phyloP scores from a whole-genome alignment of 2,797 vertebrate genomes.

The Bovichtus diacanthus region DNA sequence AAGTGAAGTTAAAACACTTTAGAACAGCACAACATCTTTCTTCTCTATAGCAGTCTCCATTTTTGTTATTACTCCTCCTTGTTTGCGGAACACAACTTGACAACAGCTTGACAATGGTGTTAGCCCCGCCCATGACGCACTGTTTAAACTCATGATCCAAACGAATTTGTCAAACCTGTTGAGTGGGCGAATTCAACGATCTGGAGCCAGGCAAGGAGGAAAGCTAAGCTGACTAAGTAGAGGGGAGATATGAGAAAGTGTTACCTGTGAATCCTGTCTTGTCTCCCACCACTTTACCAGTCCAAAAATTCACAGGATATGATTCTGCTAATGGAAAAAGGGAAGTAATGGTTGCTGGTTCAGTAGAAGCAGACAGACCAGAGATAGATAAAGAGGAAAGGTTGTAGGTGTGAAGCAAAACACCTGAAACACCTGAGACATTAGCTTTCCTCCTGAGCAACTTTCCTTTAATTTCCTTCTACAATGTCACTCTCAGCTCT shows the following conservation, averaged over 20 bases:
- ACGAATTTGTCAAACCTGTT: no score
- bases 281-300: background rate
- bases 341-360: slow-evolving; percentile 3
- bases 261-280: no score
- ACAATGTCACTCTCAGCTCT: slow-evolving; percentile 50
- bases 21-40: no score
- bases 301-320: background rate
- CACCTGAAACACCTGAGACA: slow-evolving; percentile 15
- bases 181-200: no score
- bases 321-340: slow-evolving; percentile 4
- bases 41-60: no score
- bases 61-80: no score
- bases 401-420: slow-evolving; percentile 4
- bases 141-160: no score
- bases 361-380: background rate
- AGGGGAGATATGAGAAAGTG: background rate
- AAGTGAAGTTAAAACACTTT: no score
- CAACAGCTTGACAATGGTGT: no score
- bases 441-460: background rate
- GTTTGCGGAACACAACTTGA: no score
- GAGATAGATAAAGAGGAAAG: background rate
- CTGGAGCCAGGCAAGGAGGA: slow-evolving; percentile 2
- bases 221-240: slow-evolving; percentile 1
- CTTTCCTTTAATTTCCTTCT: slow-evolving; percentile 31
- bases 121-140: no score